These are phyloP conservation scores for Umimayanthus chanpuru DNA, from an alignment of 92 coral and sea anemone genomes.

Conservation along the genomic window DNA sequence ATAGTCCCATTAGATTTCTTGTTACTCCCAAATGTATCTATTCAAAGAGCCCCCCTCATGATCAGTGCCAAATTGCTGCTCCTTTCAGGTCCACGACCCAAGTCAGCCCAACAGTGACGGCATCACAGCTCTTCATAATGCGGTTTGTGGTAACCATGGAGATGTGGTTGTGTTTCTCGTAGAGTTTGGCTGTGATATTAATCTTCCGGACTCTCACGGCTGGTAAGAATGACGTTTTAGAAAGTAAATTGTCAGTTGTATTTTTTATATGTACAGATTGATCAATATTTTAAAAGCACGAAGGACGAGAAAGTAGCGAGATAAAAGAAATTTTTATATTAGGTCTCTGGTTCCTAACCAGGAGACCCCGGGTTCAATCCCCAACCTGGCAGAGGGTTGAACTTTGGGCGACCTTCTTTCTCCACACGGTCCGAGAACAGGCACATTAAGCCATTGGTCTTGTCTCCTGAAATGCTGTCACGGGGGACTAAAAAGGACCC, in stretches of 20 bases:
- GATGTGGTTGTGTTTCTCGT: constrained; percentile 82
- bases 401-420: too few species aligned
- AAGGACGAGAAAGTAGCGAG: not conserved
- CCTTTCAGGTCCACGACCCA: constrained; percentile 87
- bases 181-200: constrained; percentile 91
- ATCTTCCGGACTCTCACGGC: constrained; percentile 96
- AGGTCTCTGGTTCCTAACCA: too few species aligned
- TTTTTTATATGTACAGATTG: not conserved
- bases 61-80: not conserved
- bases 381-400: too few species aligned
- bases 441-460: too few species aligned
- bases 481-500: too few species aligned
- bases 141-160: constrained; percentile 95
- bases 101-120: constrained; percentile 94
- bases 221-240: constrained; percentile 63
- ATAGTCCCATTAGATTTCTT: not conserved
- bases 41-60: not conserved
- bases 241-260: not conserved
- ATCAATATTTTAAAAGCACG: not conserved
- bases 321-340: not conserved
- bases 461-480: too few species aligned
- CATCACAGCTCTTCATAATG: constrained; percentile 94
- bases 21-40: not conserved
- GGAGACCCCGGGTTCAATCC: too few species aligned
- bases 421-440: too few species aligned